These are phyloP conservation scores for Pelodytes ibericus DNA, from an alignment of 2,797 vertebrate genomes.

Conservation along the genomic window DNA sequence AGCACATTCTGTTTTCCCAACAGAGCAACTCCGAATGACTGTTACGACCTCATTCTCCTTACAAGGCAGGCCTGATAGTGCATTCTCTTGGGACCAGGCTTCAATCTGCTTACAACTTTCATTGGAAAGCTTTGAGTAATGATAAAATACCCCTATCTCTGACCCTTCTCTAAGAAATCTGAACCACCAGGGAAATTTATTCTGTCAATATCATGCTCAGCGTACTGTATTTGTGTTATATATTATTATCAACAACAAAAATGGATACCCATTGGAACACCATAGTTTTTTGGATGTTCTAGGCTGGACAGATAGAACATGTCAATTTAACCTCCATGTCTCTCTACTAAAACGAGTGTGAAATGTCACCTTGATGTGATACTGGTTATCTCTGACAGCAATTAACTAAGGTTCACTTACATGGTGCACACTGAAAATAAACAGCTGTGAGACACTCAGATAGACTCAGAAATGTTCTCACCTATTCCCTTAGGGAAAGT, in stretches of 20 bases:
- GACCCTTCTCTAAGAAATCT: neutral
- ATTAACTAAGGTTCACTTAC: constrained; percentile 43
- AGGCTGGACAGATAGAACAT: constrained; percentile 33
- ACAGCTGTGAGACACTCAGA: constrained; percentile 38
- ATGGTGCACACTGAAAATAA: constrained; percentile 25
- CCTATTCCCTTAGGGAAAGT: constrained; percentile 51
- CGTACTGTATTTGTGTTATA: constrained; percentile 15
- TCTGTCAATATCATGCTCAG: constrained; percentile 24
- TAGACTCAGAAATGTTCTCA: constrained; percentile 32
- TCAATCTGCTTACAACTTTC: neutral
- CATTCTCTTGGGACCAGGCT: neutral
- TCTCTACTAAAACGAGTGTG: constrained; percentile 35
- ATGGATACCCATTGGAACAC: neutral
- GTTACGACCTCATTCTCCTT: neutral
- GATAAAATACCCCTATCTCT: constrained; percentile 11
- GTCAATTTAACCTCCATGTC: constrained; percentile 42
- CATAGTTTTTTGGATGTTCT: neutral
- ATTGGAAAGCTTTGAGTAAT: constrained; percentile 4
- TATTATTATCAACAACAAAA: constrained; percentile 17
- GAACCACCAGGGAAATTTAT: constrained; percentile 29
- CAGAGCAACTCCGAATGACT: neutral
- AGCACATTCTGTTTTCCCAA: neutral
- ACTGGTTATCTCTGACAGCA: constrained; percentile 50
- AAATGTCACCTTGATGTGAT: constrained; percentile 50
- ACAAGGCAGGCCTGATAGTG: neutral